phyloP scores from a whole-genome alignment of 2,797 vertebrate species.

The Enteromius radiatus region DNA sequence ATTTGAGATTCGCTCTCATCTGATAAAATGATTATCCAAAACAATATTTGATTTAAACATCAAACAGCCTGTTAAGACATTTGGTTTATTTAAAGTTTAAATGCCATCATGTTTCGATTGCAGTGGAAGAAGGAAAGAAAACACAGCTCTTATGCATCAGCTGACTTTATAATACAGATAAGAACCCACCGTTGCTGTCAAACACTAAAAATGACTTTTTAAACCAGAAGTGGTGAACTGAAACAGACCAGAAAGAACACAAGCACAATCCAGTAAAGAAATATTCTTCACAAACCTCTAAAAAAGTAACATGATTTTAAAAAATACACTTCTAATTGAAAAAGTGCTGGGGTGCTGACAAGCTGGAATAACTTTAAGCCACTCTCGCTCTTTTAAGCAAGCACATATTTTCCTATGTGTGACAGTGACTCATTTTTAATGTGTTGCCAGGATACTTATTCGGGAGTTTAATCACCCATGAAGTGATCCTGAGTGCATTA shows the following conservation, averaged over 20 bases:
- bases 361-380: conserved; percentile 34
- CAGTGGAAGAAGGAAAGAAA: conserved; percentile 52
- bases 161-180: conserved; percentile 51
- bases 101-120: conserved; percentile 74
- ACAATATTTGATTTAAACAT: conserved; percentile 77
- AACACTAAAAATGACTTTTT: conserved; percentile 57
- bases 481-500: conserved; percentile 74
- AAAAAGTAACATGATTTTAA: conserved; percentile 53
- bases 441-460: conserved; percentile 48
- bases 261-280: conserved; percentile 47
- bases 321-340: conserved; percentile 40
- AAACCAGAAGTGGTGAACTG: conserved; percentile 46
- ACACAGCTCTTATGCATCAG: conserved; percentile 56
- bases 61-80: conserved; percentile 77
- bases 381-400: conserved; percentile 25
- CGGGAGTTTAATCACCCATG: conserved; percentile 67
- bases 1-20: conserved; percentile 81
- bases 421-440: conserved; percentile 54
- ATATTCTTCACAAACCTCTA: conserved; percentile 9
- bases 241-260: conserved; percentile 58
- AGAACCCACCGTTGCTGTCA: conserved; percentile 59
- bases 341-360: conserved; percentile 35
- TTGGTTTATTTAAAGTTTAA: conserved; percentile 73
- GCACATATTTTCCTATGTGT: conserved; percentile 46
- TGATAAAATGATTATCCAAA: conserved; percentile 84